These are phyloP conservation scores for Drosophila gaucha DNA, from an alignment of 2,888 invertebrate genomes.

Conservation along the genomic window DNA sequence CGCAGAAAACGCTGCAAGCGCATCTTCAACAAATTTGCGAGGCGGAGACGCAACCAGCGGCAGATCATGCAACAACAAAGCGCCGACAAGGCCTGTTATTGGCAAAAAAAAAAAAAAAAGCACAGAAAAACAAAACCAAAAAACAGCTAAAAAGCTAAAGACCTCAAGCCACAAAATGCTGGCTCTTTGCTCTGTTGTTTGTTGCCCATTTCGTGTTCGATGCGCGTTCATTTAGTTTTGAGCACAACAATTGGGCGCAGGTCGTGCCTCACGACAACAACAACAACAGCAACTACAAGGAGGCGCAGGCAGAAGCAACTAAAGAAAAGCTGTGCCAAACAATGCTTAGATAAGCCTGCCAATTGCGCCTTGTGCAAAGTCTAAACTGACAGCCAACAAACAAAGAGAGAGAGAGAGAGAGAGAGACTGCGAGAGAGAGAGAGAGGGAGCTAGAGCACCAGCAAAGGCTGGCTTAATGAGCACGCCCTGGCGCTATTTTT, in stretches of 20 bases:
- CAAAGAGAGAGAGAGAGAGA: background rate
- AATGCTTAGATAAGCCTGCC: conserved; percentile 54
- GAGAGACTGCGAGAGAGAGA: background rate
- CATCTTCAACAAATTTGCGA: conserved; percentile 71
- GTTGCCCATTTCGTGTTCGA: conserved; percentile 73
- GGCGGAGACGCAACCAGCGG: conserved; percentile 3
- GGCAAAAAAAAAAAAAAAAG: conserved; percentile 12
- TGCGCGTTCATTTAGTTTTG: conserved; percentile 73
- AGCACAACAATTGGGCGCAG: conserved; percentile 77
- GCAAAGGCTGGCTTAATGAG: conserved; percentile 62
- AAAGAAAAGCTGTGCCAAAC: conserved; percentile 22
- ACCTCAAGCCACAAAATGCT: conserved; percentile 38
- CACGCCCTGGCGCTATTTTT: conserved; percentile 81
- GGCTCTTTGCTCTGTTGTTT: conserved; percentile 21
- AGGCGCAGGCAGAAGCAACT: conserved; percentile 12
- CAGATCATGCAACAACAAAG: conserved; percentile 51
- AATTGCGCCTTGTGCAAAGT: conserved; percentile 51
- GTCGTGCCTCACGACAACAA: conserved; percentile 78
- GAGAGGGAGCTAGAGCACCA: conserved; percentile 5
- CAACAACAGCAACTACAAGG: conserved; percentile 29
- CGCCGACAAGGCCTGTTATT: conserved; percentile 38
- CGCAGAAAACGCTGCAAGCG: conserved; percentile 75
- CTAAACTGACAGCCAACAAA: conserved; percentile 17
- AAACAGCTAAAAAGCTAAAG: conserved; percentile 37
- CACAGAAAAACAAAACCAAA: conserved; percentile 18